Evolutionary conservation across 2,797 vertebrate species (phyloP).

Genomic region (Tokudaia tokunoshimensis): DNA sequence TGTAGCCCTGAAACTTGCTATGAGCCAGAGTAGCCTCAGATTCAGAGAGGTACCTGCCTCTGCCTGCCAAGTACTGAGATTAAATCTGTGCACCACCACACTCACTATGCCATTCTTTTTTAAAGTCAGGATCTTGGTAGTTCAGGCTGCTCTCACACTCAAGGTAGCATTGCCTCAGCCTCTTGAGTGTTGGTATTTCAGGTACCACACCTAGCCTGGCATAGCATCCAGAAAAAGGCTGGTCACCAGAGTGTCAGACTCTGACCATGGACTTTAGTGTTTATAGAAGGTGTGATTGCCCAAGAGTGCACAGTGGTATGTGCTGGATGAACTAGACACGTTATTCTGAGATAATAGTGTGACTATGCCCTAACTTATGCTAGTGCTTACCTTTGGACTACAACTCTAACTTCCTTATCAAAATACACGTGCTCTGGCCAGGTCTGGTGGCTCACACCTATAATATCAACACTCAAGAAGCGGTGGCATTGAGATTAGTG

Average conservation of each 20-base stretch:
- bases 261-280: neutral
- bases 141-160: neutral
- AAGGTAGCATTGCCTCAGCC: neutral
- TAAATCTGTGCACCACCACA: neutral
- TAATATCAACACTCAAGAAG: neutral
- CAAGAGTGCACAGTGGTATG: neutral
- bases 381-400: slow-evolving; percentile 48
- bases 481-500: neutral
- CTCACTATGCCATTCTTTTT: neutral
- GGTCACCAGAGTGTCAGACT: neutral
- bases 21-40: neutral
- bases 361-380: neutral
- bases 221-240: neutral
- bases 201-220: neutral
- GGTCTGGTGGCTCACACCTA: neutral
- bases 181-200: neutral
- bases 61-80: neutral
- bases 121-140: neutral
- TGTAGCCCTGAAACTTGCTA: neutral
- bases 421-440: neutral
- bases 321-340: neutral
- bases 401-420: slow-evolving; percentile 38
- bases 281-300: neutral
- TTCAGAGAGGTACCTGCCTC: neutral
- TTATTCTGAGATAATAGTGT: neutral